These are phyloP conservation scores for Siphlonurus alternatus DNA, from an alignment of 2,888 invertebrate species.

Conservation along the genomic window DNA sequence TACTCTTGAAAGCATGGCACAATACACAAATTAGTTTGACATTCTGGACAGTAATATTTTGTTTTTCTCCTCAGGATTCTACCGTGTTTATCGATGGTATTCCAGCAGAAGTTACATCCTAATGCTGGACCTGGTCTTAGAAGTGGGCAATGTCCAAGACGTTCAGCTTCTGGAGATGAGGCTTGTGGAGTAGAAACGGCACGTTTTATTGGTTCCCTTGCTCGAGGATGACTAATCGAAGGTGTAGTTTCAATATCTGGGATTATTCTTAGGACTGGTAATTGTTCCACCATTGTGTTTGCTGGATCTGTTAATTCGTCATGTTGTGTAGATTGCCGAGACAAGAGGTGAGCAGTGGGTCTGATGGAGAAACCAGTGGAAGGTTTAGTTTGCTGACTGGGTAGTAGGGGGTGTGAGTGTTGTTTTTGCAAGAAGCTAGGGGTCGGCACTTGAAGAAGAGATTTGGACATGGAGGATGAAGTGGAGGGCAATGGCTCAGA, in stretches of 20 bases:
- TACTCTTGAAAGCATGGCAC: conserved; percentile 80
- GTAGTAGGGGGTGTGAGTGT: conserved; percentile 45
- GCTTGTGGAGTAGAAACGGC: conserved; percentile 42
- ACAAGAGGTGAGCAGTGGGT: conserved; percentile 9
- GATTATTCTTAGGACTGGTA: conserved; percentile 13
- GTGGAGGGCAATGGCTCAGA: conserved; percentile 37
- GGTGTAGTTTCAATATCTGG: conserved; percentile 3
- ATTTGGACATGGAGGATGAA: conserved; percentile 6
- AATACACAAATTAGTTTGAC: conserved; percentile 74
- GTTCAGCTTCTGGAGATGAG: conserved; percentile 19
- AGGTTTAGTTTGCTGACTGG: conserved; percentile 30
- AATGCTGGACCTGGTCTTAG: conserved; percentile 67
- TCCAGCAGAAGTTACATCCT: conserved; percentile 83
- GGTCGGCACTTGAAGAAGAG: conserved; percentile 8
- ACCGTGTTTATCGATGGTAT: conserved; percentile 68
- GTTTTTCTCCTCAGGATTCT: conserved; percentile 70
- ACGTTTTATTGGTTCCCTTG: conserved; percentile 26
- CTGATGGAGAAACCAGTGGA: conserved; percentile 10
- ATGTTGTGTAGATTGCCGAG: conserved; percentile 3
- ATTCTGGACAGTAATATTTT: conserved; percentile 80
- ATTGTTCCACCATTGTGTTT: conserved; percentile 7
- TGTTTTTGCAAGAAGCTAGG: conserved; percentile 30
- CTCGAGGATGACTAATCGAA: conserved; percentile 1
- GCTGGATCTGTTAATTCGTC: conserved; percentile 2
- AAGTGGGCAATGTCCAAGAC: conserved; percentile 70